These are phyloP conservation scores for Chionomys nivalis DNA, from an alignment of 2,113 vertebrate genomes.

Conservation along the genomic window DNA sequence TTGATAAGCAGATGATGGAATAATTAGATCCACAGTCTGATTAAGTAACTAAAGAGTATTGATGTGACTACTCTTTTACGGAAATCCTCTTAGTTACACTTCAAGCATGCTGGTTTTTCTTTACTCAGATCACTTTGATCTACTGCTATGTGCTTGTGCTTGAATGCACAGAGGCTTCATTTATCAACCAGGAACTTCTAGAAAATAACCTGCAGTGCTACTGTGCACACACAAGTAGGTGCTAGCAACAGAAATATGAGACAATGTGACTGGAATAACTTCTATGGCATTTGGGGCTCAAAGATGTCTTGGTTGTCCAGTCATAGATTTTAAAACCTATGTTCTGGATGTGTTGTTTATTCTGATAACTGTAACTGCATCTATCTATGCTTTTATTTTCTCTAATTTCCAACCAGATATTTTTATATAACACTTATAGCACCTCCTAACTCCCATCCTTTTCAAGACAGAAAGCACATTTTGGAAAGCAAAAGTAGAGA, in stretches of 20 bases:
- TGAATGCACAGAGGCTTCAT: background rate
- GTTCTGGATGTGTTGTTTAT: background rate
- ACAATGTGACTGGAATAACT: background rate
- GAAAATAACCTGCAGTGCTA: background rate
- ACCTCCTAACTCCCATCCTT: background rate
- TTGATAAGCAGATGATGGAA: background rate
- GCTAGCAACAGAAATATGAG: background rate
- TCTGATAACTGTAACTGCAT: slow-evolving; percentile 2
- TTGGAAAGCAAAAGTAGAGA: background rate
- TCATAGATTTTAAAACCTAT: background rate
- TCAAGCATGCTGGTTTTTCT: background rate
- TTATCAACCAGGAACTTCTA: background rate
- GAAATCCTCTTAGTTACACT: slow-evolving; percentile 10
- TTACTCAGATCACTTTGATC: background rate
- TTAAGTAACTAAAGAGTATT: background rate
- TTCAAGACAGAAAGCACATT: background rate
- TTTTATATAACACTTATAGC: slow-evolving; percentile 26
- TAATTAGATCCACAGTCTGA: slow-evolving; percentile 6
- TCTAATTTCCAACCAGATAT: slow-evolving; percentile 38
- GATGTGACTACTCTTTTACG: background rate
- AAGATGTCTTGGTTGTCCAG: background rate
- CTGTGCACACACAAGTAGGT: background rate
- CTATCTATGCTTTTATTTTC: slow-evolving; percentile 28
- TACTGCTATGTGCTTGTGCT: background rate
- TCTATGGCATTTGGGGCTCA: background rate